Base-by-base conservation (phyloP, 2,797 vertebrate genomes). In the Melanotaenia pygmaea region DNA sequence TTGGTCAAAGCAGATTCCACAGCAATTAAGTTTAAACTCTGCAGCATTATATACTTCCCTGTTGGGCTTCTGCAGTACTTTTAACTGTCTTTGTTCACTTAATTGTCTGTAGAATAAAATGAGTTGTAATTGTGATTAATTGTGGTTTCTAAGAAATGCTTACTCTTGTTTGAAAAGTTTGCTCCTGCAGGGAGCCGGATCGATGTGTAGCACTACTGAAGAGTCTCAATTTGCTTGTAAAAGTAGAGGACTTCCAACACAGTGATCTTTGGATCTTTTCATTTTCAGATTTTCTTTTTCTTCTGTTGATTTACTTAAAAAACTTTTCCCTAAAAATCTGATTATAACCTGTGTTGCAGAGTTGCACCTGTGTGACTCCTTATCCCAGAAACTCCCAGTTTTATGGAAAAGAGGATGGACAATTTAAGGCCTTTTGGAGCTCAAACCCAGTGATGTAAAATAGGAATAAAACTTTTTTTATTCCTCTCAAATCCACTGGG, bases 1-100 rank as follows among this genome's bases (percentile, higher is more conserved):
- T 85, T 75, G 50, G 63, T 75, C 63, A 82, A 79, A 88, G 83
- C 63, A 53, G 69, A 72, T 82, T 70, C 76, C 59, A 30, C 65
- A 50, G 57, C 28, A 14, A n/a, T 30, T 24, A 62, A 30, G 62
- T 57, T 70, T 68, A 64, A 81, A 57, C 47, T 68, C 37, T 77
- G 38, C 53, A 71, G 60, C 51, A 50, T 66, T 73, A 26, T 37
- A 18, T 72, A 40, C 47, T 72, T 8, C 40, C 12, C 34, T 30
- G 37, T 69, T 57, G 20, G 38, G 58, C 18, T 79, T 61, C 58
- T 62, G 38, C 4, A 20, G 64, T 50, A 40, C 34, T 40, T 64
- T 6, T 32, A 4, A 32, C 75, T 1, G 3, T 69, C 22, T 64
- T 5, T 22, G 11, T 61, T 69, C 5, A 58, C 32, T 24, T 64